Percentiles rank a stretch among this genome's conserved stretches.
These are phyloP conservation scores for Pristionchus maxplancki DNA, from an alignment of 2,888 invertebrate genomes.

Conservation along the genomic window DNA sequence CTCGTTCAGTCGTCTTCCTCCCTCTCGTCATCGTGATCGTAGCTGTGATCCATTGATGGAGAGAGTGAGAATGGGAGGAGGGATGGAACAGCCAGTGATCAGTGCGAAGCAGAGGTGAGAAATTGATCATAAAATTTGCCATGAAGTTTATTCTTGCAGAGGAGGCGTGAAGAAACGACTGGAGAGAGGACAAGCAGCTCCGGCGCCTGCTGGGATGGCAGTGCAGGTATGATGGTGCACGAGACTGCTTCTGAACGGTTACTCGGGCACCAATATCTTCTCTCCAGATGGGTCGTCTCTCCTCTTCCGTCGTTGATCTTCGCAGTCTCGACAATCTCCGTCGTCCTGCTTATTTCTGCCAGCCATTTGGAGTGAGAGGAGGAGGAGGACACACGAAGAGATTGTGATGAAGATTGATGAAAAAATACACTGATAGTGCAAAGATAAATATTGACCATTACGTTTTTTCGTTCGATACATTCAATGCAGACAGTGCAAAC, in stretches of 20 bases:
- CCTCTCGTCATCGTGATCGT: slow-evolving; percentile 1
- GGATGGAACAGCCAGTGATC: not conserved
- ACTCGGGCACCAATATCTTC: not conserved
- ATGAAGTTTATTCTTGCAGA: slow-evolving; percentile 14
- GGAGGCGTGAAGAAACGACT: slow-evolving; percentile 56
- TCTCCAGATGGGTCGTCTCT: slow-evolving; percentile 52
- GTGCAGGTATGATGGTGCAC: not conserved
- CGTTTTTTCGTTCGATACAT: not conserved
- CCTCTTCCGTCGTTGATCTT: slow-evolving; percentile 56
- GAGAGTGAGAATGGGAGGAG: not conserved
- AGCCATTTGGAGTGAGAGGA: slow-evolving; percentile 54
- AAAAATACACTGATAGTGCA: not conserved
- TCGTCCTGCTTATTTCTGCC: slow-evolving; percentile 56
- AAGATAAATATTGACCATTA: not conserved
- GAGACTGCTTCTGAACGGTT: not conserved
- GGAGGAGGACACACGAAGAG: slow-evolving; percentile 44
- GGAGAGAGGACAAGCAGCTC: slow-evolving; percentile 29
- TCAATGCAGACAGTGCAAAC: too few species aligned
- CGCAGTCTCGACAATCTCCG: slow-evolving; percentile 53
- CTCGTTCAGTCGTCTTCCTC: not conserved
- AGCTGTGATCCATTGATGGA: slow-evolving; percentile 21
- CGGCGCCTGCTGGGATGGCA: not conserved
- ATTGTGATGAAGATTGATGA: not conserved
- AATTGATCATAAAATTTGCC: not conserved
- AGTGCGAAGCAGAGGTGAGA: slow-evolving; percentile 8